Evolutionary conservation across 2,888 invertebrate genomes (phyloP).

Genomic region (Clistopyga incitator): DNA sequence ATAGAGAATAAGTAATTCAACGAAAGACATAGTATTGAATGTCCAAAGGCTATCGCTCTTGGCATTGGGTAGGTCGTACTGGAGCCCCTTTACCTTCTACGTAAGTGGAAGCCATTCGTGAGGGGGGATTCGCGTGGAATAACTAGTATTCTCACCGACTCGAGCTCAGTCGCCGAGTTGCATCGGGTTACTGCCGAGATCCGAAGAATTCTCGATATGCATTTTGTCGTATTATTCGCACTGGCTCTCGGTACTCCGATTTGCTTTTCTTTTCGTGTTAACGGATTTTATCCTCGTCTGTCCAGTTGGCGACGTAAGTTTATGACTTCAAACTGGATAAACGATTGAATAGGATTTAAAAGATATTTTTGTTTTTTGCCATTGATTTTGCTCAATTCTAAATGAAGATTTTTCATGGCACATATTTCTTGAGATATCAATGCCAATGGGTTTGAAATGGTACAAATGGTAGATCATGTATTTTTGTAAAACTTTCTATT

Average conservation of each 20-base stretch:
- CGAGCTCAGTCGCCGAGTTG: slow-evolving; percentile 28
- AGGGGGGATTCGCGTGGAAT: slow-evolving; percentile 64
- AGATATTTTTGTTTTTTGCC: not conserved
- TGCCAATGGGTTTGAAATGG: not conserved
- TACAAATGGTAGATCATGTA: too few relatives aligned
- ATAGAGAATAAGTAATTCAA: not conserved
- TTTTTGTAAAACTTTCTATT: too few relatives aligned
- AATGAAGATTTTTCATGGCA: too few relatives aligned
- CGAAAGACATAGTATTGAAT: not conserved
- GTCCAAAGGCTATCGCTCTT: slow-evolving; percentile 53
- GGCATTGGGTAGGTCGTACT: slow-evolving; percentile 51
- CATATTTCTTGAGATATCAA: not conserved
- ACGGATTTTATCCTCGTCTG: slow-evolving; percentile 86
- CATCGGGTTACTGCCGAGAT: slow-evolving; percentile 8
- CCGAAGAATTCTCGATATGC: slow-evolving; percentile 52
- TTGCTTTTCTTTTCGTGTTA: slow-evolving; percentile 85
- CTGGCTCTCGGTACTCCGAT: slow-evolving; percentile 56
- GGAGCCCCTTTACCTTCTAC: slow-evolving; percentile 78
- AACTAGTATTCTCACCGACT: slow-evolving; percentile 21
- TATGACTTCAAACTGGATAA: not conserved
- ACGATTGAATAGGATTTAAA: not conserved
- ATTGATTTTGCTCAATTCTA: slow-evolving; percentile 25
- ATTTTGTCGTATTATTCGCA: slow-evolving; percentile 55
- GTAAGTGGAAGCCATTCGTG: slow-evolving; percentile 75
- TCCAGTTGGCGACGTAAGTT: slow-evolving; percentile 85